A percentile compares a stretch with the other conserved stretches of the same genome.
Conservation (phyloP, 2,113 vertebrate genomes). For the Chauna torquata region DNA sequence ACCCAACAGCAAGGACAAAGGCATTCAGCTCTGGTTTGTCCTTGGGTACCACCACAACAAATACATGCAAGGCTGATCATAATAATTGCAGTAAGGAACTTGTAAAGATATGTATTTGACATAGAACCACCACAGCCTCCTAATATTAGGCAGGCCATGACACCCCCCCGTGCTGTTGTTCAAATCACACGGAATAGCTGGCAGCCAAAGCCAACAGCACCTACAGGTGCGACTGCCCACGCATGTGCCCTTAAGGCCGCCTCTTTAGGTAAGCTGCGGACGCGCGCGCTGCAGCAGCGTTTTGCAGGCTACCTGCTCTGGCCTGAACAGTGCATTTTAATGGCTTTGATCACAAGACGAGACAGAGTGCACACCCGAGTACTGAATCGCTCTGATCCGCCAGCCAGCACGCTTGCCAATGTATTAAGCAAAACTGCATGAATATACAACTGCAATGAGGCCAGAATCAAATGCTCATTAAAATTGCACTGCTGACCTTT, state of each 20-base stretch:
- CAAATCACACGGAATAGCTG: not conserved
- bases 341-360: not conserved
- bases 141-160: not conserved
- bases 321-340: not conserved
- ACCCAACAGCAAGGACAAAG: not conserved
- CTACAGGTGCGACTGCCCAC: not conserved
- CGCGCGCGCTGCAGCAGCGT: not conserved
- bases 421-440: not conserved
- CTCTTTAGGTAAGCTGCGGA: not conserved
- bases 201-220: not conserved
- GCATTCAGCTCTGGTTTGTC: not conserved
- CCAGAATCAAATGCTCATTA: not conserved
- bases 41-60: not conserved
- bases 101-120: not conserved
- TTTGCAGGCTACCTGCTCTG: not conserved
- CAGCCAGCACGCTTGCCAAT: not conserved
- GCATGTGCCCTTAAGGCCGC: not conserved
- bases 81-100: not conserved
- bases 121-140: fast-evolving
- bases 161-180: not conserved
- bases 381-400: not conserved
- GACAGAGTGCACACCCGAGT: not conserved
- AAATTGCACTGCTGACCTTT: not conserved
- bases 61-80: no score
- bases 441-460: not conserved